phyloP scores from a whole-genome alignment of 2,888 invertebrate species.

The Caenorhabditis sp. region DNA sequence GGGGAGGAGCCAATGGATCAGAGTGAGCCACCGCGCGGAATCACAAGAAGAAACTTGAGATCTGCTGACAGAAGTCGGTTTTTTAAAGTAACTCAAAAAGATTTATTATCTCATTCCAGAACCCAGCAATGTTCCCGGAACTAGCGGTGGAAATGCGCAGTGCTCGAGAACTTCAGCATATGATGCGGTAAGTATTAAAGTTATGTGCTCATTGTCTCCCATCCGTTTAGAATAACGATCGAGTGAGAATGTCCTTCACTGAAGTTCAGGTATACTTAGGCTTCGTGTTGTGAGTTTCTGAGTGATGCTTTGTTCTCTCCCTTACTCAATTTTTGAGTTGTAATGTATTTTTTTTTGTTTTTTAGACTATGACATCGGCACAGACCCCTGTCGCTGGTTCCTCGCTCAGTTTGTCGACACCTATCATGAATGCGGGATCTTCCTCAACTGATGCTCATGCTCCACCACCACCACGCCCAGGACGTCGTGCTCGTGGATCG shows the following conservation, averaged over 20 bases:
- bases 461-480: slow-evolving; percentile 16
- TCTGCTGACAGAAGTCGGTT: slow-evolving; percentile 28
- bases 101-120: background rate
- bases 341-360: background rate
- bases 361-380: slow-evolving; percentile 18
- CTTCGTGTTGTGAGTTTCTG: background rate
- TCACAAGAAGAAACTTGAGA: slow-evolving; percentile 25
- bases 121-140: slow-evolving; percentile 10
- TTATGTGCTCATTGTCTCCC: background rate
- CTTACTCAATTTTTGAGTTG: background rate
- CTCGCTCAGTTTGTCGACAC: slow-evolving; percentile 39
- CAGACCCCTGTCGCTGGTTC: slow-evolving; percentile 29
- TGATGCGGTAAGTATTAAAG: slow-evolving; percentile 15
- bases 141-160: slow-evolving; percentile 1
- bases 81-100: background rate
- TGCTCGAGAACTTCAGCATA: background rate
- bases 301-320: too few relatives aligned
- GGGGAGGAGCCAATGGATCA: slow-evolving; percentile 47
- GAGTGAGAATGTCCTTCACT: slow-evolving; percentile 8
- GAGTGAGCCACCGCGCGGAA: slow-evolving; percentile 32
- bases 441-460: slow-evolving; percentile 1
- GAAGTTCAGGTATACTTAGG: slow-evolving; percentile 13
- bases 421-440: slow-evolving; percentile 6
- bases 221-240: background rate
- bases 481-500: slow-evolving; percentile 28